Percentiles rank a stretch among this genome's conserved stretches.
Conservation (phyloP, 2,888 invertebrate species). For the Agrilus biguttatus region DNA sequence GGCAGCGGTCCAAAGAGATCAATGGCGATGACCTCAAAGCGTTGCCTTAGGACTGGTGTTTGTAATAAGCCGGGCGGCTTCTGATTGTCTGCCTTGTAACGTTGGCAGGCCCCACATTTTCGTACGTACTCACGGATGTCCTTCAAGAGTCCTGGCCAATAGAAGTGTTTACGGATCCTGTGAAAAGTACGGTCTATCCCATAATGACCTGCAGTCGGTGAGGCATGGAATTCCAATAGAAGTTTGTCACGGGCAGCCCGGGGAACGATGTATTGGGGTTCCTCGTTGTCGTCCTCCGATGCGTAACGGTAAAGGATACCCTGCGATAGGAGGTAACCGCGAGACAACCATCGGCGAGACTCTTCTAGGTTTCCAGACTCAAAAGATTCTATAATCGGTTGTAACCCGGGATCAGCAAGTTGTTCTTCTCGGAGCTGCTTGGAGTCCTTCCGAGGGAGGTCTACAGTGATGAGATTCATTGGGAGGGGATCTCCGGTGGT, state of each 20-base stretch:
- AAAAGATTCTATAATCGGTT: neutral
- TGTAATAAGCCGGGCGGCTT: conserved; percentile 21
- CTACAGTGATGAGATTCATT: conserved; percentile 20
- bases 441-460: conserved; percentile 6
- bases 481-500: neutral
- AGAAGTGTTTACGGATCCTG: too few species aligned
- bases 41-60: conserved; percentile 10
- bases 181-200: too few species aligned
- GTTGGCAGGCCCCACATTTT: conserved; percentile 12
- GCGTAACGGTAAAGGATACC: neutral
- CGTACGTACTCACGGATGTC: too few species aligned
- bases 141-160: too few species aligned
- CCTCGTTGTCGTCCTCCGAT: neutral
- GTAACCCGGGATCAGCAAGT: neutral
- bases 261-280: too few species aligned
- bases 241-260: too few species aligned
- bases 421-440: neutral
- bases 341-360: neutral
- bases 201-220: too few species aligned
- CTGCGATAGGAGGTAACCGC: neutral
- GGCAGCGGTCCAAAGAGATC: conserved; percentile 16
- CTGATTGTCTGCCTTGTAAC: conserved; percentile 18
- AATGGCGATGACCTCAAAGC: conserved; percentile 18
- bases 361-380: neutral
- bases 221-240: too few species aligned